phyloP scores from a whole-genome alignment of 2,888 invertebrate genomes.

The Mythimna ferrago region DNA sequence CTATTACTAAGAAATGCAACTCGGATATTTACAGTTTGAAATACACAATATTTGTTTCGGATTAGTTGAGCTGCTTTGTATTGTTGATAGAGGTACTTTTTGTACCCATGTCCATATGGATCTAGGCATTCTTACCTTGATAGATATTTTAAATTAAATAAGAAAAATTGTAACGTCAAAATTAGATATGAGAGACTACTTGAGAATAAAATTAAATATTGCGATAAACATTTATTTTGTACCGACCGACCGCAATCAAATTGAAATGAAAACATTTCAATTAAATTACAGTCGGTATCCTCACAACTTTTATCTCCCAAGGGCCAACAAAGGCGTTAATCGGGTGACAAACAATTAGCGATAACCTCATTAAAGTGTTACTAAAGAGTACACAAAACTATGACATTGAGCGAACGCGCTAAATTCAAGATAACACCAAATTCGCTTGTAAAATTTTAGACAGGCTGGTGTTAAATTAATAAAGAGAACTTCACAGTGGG shows the following conservation, averaged over 20 bases:
- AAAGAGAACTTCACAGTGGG: not conserved
- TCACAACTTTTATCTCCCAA: constrained; percentile 59
- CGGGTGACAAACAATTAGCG: constrained; percentile 71
- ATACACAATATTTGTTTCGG: constrained; percentile 7
- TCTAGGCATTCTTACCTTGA: not conserved
- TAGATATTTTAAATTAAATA: not conserved
- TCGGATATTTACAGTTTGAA: constrained; percentile 8
- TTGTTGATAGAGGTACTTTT: not conserved
- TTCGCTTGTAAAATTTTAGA: not conserved
- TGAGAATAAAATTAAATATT: not conserved
- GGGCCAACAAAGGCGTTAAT: constrained; percentile 66
- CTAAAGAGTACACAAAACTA: constrained; percentile 56
- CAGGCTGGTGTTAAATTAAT: not conserved
- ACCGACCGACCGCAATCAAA: not conserved
- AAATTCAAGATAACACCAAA: constrained; percentile 27
- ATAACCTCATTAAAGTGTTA: constrained; percentile 79
- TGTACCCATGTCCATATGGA: not conserved
- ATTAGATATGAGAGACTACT: not conserved
- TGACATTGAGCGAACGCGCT: constrained; percentile 51
- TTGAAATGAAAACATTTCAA: constrained; percentile 11
- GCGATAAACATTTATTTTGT: not conserved
- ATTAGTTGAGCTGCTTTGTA: constrained; percentile 2
- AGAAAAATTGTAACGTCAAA: not conserved
- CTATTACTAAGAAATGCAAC: constrained; percentile 44
- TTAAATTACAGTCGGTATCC: constrained; percentile 28